phyloP scores from a whole-genome alignment of 2,113 vertebrate genomes.

The Mustela nigripes region DNA sequence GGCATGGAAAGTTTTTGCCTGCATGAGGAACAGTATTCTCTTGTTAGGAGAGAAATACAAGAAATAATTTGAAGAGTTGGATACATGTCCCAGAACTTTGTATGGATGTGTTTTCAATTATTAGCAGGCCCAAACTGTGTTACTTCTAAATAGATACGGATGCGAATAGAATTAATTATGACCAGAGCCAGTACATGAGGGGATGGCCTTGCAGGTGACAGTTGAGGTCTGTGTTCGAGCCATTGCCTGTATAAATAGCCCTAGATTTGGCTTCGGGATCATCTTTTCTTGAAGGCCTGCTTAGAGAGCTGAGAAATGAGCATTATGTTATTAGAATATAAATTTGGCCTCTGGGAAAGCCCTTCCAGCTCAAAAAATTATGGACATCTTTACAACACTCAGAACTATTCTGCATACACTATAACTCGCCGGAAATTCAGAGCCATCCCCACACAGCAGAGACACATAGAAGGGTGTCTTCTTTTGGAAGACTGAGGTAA shows the following conservation, averaged over 20 bases:
- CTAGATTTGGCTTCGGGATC: constrained; percentile 50
- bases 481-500: constrained; percentile 11
- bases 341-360: constrained; percentile 43
- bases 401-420: background rate
- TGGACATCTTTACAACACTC: background rate
- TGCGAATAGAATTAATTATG: constrained; percentile 35
- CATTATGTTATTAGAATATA: constrained; percentile 60
- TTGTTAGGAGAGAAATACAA: constrained; percentile 7
- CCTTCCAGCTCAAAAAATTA: constrained; percentile 54
- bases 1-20: background rate
- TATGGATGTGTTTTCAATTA: constrained; percentile 38
- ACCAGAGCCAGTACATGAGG: background rate
- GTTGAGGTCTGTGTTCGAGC: background rate
- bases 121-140: background rate
- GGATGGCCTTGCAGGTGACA: background rate
- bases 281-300: constrained; percentile 28
- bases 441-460: background rate
- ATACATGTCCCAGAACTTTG: background rate
- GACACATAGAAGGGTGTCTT: background rate
- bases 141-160: background rate
- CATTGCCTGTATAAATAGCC: constrained; percentile 8
- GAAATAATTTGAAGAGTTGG: background rate
- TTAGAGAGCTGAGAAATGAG: constrained; percentile 59
- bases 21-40: background rate
- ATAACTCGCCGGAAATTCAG: background rate